Evolutionary conservation across 2,113 vertebrate species (phyloP).

Genomic region (Hipposideros armiger): DNA sequence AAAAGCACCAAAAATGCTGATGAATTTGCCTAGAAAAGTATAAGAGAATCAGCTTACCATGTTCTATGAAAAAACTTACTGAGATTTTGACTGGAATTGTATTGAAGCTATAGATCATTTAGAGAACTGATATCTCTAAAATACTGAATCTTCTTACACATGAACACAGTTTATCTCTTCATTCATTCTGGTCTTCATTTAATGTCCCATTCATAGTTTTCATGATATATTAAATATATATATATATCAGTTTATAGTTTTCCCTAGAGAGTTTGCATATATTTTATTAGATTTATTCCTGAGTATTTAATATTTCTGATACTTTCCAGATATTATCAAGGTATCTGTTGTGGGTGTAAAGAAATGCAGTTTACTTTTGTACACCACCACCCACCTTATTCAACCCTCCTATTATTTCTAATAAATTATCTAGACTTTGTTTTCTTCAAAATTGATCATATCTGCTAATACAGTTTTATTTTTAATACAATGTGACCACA

Average conservation of each 20-base stretch:
- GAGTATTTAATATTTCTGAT: neutral
- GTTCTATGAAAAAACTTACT: neutral
- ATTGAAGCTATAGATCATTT: neutral
- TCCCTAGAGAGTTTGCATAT: neutral
- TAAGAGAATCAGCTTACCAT: neutral
- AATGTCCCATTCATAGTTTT: neutral
- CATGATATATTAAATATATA: neutral
- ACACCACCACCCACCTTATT: neutral
- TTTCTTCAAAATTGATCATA: constrained; percentile 22
- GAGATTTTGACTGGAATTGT: neutral
- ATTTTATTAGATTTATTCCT: neutral
- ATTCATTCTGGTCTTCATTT: neutral
- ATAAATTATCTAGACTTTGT: neutral
- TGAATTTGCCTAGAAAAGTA: neutral
- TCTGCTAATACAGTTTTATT: neutral
- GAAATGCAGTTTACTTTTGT: neutral
- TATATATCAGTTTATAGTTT: neutral
- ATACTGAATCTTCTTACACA: neutral
- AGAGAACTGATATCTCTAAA: neutral
- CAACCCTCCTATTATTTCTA: neutral
- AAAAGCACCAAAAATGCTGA: constrained; percentile 6
- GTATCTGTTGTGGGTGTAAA: neutral
- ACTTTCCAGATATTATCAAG: neutral
- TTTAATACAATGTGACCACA: neutral
- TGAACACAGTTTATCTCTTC: neutral